Conservation (phyloP, 2,113 vertebrate species). For the Patagioenas fasciata region DNA sequence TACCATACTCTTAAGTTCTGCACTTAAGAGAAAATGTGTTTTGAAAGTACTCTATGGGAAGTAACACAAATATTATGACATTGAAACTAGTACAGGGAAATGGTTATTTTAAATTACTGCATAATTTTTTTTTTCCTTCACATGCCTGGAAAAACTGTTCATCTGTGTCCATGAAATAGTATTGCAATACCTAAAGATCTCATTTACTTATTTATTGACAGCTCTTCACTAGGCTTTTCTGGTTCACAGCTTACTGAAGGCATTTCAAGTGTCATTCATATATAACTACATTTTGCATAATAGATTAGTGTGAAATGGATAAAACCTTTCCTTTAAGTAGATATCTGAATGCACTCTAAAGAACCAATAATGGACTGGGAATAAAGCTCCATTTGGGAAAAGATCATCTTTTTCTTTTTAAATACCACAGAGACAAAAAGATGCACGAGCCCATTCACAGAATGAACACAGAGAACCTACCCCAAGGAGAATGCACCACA, state of each 20-base stretch:
- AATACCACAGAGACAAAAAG: background rate
- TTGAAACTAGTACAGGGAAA: background rate
- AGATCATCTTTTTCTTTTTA: background rate
- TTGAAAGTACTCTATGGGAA: background rate
- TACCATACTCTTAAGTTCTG: background rate
- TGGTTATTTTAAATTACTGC: background rate
- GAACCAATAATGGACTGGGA: background rate
- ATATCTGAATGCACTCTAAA: background rate
- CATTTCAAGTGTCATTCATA: background rate
- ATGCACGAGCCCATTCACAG: background rate
- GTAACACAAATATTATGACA: constrained; percentile 2
- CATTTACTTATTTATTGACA: background rate
- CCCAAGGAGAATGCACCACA: background rate
- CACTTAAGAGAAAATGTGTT: background rate
- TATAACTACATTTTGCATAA: background rate
- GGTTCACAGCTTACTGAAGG: background rate
- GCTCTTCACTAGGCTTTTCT: background rate
- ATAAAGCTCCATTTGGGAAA: background rate
- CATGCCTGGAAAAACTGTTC: background rate
- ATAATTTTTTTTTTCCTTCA: background rate
- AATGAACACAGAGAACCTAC: background rate
- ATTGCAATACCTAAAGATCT: background rate
- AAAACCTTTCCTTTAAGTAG: background rate
- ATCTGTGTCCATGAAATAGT: background rate
- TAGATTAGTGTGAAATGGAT: background rate